Evolutionary conservation across 2,797 vertebrate genomes (phyloP).

Genomic region (Pelochelys cantorii): DNA sequence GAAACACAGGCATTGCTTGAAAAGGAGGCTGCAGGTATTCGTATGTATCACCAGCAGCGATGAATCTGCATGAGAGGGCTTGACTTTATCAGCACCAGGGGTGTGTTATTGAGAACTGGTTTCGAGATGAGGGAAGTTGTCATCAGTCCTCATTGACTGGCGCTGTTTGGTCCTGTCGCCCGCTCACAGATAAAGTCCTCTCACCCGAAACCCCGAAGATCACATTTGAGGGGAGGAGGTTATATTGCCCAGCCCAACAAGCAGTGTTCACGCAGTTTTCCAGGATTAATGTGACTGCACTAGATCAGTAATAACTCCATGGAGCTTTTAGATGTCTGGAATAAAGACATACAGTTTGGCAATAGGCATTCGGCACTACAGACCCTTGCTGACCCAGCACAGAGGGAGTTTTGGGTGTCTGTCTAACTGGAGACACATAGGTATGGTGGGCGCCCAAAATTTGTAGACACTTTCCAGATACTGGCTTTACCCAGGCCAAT

Average conservation of each 20-base stretch:
- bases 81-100: background rate
- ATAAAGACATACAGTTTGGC: background rate
- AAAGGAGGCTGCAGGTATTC: background rate
- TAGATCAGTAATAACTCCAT: background rate
- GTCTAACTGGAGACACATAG: background rate
- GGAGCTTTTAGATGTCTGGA: background rate
- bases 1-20: background rate
- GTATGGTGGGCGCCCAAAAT: background rate
- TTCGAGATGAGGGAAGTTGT: background rate
- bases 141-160: background rate
- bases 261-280: background rate
- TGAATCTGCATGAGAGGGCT: background rate
- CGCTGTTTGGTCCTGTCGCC: background rate
- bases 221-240: background rate
- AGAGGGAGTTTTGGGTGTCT: accelerated
- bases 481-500: background rate
- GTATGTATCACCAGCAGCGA: background rate
- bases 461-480: background rate
- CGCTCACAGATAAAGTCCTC: background rate
- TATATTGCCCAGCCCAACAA: background rate
- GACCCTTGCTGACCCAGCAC: background rate
- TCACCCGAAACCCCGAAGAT: background rate
- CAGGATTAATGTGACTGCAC: background rate
- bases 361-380: background rate
- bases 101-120: background rate